Base-by-base conservation (phyloP, 2,797 vertebrate genomes). In the Emys orbicularis region DNA sequence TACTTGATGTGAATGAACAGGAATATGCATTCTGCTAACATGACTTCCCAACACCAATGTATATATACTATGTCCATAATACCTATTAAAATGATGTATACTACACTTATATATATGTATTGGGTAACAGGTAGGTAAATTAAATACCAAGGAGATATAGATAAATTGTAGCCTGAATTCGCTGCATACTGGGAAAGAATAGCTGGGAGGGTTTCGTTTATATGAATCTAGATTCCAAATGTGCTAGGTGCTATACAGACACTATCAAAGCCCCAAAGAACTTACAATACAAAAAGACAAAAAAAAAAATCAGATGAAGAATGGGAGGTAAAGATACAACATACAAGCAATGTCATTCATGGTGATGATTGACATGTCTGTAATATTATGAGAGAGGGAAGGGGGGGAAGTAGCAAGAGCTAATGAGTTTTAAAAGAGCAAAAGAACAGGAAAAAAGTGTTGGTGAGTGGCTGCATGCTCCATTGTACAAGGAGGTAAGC, bases 381-480 rank as follows among this genome's bases (percentile, higher is more conserved):
- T 21, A 79, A 52, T 79, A 79, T 29, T 53, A 72, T 72, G 54
- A 59, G 72, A 68, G 29, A 21, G 29, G 11, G 57, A 86, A 94
- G 79, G 79, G 44, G 44, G 50, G 49, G 74, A 77, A 82, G 15
- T 21, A 81, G 47, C 80, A 54, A 41, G 5, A 83, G 25, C 74
- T 13, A 29, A 81, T 6, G 31, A n/a, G 47, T 85, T 54, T 84
- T 47, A 68, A 68, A 65, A 61, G 53, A 88, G 49, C 72, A 85
- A 79, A 87, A 72, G 59, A 94, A 5, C 3, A 92, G 59, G 8
- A 74, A 89, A 79, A 37, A 84, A 31, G 8, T 29, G 76, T 79
- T 56, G 86, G 92, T 72, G 92, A 54, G 49, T 95, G 49, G 76
- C 21, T 54, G 53, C 53, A 4, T 50, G 90, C 93, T 96, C 84